phyloP scores from a whole-genome alignment of 2,888 invertebrate genomes.

The Dryobota labecula region DNA sequence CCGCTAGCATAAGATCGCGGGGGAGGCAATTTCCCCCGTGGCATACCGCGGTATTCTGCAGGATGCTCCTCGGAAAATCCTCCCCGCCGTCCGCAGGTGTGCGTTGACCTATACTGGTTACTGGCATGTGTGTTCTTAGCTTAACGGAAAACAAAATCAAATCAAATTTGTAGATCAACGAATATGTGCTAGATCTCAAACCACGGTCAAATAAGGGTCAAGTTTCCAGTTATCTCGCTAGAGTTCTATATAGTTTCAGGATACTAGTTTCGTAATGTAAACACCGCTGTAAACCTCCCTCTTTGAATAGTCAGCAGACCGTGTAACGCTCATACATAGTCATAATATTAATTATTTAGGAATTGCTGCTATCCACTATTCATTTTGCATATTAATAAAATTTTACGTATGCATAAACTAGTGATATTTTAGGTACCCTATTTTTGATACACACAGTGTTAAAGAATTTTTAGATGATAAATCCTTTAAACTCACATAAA shows the following conservation, averaged over 20 bases:
- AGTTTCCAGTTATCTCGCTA: slow-evolving; percentile 4
- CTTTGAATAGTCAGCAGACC: slow-evolving; percentile 31
- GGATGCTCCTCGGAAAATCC: too few species aligned
- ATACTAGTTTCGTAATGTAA: slow-evolving; percentile 34
- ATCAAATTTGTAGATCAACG: neutral
- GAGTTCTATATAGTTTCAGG: slow-evolving; percentile 26
- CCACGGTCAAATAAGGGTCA: slow-evolving; percentile 14
- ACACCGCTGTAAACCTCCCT: slow-evolving; percentile 23
- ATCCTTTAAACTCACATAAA: too few species aligned
- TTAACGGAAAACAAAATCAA: neutral
- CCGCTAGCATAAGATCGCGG: too few species aligned
- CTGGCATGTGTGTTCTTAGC: too few species aligned
- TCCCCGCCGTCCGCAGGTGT: too few species aligned
- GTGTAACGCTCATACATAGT: slow-evolving; percentile 44
- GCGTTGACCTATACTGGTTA: too few species aligned
- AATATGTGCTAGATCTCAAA: neutral
- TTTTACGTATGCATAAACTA: neutral
- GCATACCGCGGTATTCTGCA: too few species aligned
- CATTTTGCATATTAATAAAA: slow-evolving; percentile 18
- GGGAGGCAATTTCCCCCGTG: too few species aligned
- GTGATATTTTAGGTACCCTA: too few species aligned
- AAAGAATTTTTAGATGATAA: too few species aligned
- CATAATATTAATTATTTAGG: slow-evolving; percentile 38
- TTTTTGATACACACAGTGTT: too few species aligned
- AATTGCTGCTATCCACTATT: slow-evolving; percentile 19